These are phyloP conservation scores for Yponomeuta malinellus DNA, from an alignment of 2,888 invertebrate genomes.

Conservation along the genomic window DNA sequence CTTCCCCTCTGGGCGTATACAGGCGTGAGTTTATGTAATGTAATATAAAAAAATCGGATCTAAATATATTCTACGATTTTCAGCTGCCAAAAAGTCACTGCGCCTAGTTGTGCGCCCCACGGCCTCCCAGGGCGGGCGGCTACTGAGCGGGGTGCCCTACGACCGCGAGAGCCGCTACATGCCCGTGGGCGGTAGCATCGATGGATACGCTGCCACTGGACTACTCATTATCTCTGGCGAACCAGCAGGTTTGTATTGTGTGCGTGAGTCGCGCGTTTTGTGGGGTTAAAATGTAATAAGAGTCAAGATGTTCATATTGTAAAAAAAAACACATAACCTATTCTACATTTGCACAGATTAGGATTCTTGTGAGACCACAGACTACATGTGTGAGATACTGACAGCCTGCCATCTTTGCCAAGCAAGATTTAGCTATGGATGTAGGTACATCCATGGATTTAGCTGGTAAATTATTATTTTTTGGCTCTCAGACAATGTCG, in stretches of 20 bases:
- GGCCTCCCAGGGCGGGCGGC: conserved; percentile 34
- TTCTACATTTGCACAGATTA: too few relatives aligned
- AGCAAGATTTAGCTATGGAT: too few relatives aligned
- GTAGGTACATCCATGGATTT: too few relatives aligned
- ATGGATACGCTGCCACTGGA: conserved; percentile 49
- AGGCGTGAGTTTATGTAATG: neutral
- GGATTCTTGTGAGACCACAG: too few relatives aligned
- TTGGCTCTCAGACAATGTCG: too few relatives aligned
- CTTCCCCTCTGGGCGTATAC: neutral
- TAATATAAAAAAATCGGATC: neutral
- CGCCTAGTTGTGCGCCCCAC: conserved; percentile 26
- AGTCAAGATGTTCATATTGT: too few relatives aligned
- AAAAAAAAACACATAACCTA: too few relatives aligned
- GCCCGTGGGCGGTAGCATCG: conserved; percentile 40
- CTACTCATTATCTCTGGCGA: conserved; percentile 51
- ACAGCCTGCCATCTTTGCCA: too few relatives aligned
- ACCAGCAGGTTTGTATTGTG: conserved; percentile 31
- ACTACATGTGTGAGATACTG: too few relatives aligned
- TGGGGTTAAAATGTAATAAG: neutral
- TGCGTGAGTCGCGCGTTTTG: neutral
- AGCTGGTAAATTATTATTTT: too few relatives aligned
- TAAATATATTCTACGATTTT: conserved; percentile 20
- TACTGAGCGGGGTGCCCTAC: conserved; percentile 43
- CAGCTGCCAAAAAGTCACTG: conserved; percentile 43
- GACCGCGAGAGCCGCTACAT: conserved; percentile 41